A percentile compares a stretch with the other conserved stretches of the same genome.
phyloP scores from a whole-genome alignment of 2,113 vertebrate genomes.

The Ptilonorhynchus violaceus region DNA sequence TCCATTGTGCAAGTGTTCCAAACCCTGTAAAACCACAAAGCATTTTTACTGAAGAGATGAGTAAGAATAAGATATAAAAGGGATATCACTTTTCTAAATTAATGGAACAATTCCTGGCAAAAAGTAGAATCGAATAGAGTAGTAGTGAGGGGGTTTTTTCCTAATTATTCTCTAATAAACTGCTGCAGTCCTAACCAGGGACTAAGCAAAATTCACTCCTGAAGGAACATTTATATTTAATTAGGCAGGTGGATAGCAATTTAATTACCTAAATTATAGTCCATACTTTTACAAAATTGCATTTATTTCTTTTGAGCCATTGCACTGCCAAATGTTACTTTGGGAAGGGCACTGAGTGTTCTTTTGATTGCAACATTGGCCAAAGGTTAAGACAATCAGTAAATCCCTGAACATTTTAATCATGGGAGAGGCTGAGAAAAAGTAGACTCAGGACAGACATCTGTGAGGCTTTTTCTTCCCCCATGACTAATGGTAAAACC shows the following conservation, averaged over 20 bases:
- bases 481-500: neutral
- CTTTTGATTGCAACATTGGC: neutral
- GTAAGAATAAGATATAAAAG: neutral
- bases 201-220: neutral
- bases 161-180: neutral
- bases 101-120: neutral
- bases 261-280: neutral
- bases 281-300: neutral
- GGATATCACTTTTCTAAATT: neutral
- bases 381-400: neutral
- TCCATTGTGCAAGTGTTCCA: neutral
- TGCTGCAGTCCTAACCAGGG: neutral
- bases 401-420: neutral
- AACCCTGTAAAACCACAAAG: neutral
- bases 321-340: neutral
- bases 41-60: neutral
- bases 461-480: neutral
- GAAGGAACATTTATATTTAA: neutral
- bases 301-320: fast-evolving
- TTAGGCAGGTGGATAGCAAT: neutral
- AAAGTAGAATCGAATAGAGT: neutral
- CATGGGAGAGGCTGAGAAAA: neutral
- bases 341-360: neutral
- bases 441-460: neutral
- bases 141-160: neutral